phyloP scores from a whole-genome alignment of 2,113 vertebrate genomes.

The Noturus placidus region DNA sequence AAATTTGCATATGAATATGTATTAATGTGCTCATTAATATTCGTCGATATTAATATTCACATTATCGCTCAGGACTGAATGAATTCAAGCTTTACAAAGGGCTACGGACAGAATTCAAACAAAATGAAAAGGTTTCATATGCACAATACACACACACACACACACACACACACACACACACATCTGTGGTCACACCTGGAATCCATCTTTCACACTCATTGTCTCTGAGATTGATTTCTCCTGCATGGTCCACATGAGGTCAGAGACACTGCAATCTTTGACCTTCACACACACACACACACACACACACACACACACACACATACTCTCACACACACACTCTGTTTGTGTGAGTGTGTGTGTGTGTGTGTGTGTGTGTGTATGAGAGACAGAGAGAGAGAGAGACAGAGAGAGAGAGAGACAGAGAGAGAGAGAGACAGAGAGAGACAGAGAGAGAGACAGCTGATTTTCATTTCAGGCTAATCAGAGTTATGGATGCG shows the following conservation, averaged over 20 bases:
- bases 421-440: too few species aligned
- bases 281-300: slow-evolving; percentile 25
- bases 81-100: background rate
- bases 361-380: slow-evolving; percentile 14
- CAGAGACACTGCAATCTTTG: slow-evolving; percentile 1
- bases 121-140: background rate
- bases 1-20: slow-evolving; percentile 14
- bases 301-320: slow-evolving; percentile 19
- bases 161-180: slow-evolving; percentile 19
- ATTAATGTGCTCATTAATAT: background rate
- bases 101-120: background rate
- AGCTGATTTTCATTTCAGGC: slow-evolving; percentile 2
- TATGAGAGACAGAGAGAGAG: too few species aligned
- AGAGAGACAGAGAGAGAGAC: background rate
- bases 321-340: slow-evolving; percentile 15
- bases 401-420: background rate
- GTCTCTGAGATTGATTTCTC: slow-evolving; percentile 34
- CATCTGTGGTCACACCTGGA: background rate
- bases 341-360: background rate
- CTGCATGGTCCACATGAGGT: slow-evolving; percentile 25
- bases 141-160: background rate
- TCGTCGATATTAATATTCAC: background rate
- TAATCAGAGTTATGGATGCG: slow-evolving; percentile 4
- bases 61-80: background rate
- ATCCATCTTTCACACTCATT: slow-evolving; percentile 30